Evolutionary conservation across 2,113 vertebrate genomes (phyloP).

Genomic region (Typhlomys cinereus): DNA sequence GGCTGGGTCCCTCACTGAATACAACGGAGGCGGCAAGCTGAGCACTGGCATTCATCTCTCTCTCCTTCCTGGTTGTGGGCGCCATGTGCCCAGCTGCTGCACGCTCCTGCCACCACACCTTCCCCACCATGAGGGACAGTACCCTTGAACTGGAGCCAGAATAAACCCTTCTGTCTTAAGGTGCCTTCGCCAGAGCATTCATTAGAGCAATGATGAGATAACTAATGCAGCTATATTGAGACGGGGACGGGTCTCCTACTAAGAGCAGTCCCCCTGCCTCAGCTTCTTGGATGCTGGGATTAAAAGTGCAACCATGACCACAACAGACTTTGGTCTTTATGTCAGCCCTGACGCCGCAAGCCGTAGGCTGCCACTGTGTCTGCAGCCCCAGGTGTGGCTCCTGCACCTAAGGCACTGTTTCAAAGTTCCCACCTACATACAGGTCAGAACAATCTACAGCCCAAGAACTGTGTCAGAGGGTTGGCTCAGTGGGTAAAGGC

Average conservation of each 20-base stretch:
- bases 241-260: neutral
- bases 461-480: too few relatives aligned
- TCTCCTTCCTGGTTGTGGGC: neutral
- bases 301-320: neutral
- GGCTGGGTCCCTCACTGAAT: neutral
- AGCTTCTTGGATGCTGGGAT: neutral
- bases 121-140: neutral
- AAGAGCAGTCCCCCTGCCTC: neutral
- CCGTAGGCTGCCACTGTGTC: neutral
- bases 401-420: neutral
- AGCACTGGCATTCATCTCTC: neutral
- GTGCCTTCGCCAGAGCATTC: neutral
- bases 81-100: neutral
- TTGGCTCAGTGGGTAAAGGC: too few relatives aligned
- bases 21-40: neutral
- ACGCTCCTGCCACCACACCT: neutral
- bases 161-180: neutral
- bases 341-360: rapidly evolving
- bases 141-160: neutral
- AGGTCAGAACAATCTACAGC: neutral
- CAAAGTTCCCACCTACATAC: neutral
- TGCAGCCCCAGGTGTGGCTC: neutral
- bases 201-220: neutral
- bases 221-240: neutral
- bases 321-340: neutral